Evolutionary conservation across 1,140 invertebrate genomes (phyloP), one percentile per base, ranked within the genome.

Genomic region (Andricus grossulariae): DNA sequence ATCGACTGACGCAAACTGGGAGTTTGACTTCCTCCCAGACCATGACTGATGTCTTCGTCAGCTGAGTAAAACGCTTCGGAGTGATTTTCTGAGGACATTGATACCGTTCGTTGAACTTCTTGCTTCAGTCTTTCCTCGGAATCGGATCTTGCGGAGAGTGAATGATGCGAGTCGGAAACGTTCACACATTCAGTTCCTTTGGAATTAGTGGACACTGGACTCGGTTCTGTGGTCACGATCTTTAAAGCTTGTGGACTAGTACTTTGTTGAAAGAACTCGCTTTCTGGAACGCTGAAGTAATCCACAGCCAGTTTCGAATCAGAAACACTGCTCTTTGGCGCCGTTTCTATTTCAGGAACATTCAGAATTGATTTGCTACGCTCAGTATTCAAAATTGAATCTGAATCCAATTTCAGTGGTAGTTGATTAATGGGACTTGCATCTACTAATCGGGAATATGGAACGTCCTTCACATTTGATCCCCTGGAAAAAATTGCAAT

Each of bases 11-110:
- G 92, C 54, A 95, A 90, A 80, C 94, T 95, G 0, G 94, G 95
- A 11, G 93, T 94, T 25, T 94, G 83, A 86, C 88, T 90, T 10
- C 85, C 84, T 50, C 87, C 88, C 32, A 92, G 88, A 70, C 91
- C 93, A 90, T 95, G 90, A 93, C 92, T 93, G 3, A 92, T 93
- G 84, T 97, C 96, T 90, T 98, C 97, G 88, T 97, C 96, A 0
- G 97, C 97, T 0, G 97, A 97, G 85, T 97, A 97, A 91, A 97
- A 98, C 32, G 95, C 95, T 90, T 98, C 97, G 0, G 96, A 97
- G 83, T 96, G 96, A 90, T 97, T 97, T 89, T 97, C 96, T 76
- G 96, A 97, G 2, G 95, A 96, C 85, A 97, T 94, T 0, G 96
- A 97, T 80, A 96, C 94, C 1, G 97, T 97, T 80, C 97, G 91